phyloP scores from a whole-genome alignment of 2,797 vertebrate genomes.

The Amblyopsis hoosieri region DNA sequence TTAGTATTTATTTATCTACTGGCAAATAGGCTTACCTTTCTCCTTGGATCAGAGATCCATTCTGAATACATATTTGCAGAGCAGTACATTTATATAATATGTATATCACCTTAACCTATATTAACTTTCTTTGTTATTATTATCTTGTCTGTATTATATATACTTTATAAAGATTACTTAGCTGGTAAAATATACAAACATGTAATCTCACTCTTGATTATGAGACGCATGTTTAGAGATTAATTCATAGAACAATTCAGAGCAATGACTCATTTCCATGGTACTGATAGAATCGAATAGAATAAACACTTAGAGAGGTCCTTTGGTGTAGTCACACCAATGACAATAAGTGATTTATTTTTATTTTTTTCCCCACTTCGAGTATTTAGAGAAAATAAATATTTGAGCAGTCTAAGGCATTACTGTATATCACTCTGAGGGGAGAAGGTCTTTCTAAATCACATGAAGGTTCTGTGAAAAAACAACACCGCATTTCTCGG shows the following conservation, averaged over 20 bases:
- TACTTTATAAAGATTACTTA: too few relatives aligned
- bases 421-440: too few relatives aligned
- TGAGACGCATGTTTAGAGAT: neutral
- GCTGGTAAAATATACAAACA: too few relatives aligned
- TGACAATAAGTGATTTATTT: neutral
- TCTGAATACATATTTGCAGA: too few relatives aligned
- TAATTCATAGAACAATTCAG: neutral
- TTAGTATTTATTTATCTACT: neutral
- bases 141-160: neutral
- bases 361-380: neutral
- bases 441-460: too few relatives aligned
- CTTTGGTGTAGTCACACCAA: conserved; percentile 11
- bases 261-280: conserved; percentile 50
- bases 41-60: neutral
- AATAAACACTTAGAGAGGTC: conserved; percentile 25
- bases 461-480: too few relatives aligned
- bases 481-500: too few relatives aligned
- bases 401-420: too few relatives aligned
- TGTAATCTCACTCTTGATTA: neutral
- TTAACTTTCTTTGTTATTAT: neutral
- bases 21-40: too few relatives aligned
- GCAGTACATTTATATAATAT: too few relatives aligned
- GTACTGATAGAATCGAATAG: conserved; percentile 15
- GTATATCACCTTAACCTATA: too few relatives aligned
- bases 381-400: too few relatives aligned